Evolutionary conservation across 37 sponge, comb jelly and placozoan genomes (phyloP).

Genomic region (Halichondria panicea): DNA sequence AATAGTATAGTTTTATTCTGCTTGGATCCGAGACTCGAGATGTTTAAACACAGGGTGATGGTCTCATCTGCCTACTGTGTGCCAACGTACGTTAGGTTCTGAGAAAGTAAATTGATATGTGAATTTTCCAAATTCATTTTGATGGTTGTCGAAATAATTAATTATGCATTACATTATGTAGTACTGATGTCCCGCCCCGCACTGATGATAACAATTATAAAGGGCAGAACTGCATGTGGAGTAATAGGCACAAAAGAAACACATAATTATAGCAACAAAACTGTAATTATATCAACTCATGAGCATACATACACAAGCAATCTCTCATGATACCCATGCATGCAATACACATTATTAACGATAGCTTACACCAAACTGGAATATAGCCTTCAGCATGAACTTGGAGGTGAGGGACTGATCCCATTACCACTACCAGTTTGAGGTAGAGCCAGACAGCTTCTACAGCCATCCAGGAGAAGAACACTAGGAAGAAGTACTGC

Average conservation of each 20-base stretch:
- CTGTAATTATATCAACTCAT: background rate
- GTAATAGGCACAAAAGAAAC: background rate
- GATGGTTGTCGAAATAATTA: background rate
- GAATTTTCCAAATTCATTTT: too few species aligned
- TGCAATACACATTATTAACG: background rate
- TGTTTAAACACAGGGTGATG: too few species aligned
- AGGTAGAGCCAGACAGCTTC: conserved; percentile 35
- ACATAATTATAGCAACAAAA: background rate
- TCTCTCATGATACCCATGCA: too few species aligned
- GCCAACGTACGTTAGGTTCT: too few species aligned
- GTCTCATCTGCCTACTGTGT: too few species aligned
- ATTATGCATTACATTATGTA: conserved; percentile 24
- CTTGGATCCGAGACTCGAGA: too few species aligned
- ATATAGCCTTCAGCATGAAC: conserved; percentile 24
- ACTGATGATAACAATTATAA: conserved; percentile 27
- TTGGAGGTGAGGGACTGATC: background rate
- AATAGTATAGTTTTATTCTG: too few species aligned
- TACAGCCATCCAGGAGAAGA: conserved; percentile 30
- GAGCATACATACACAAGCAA: conserved; percentile 20
- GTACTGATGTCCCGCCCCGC: conserved; percentile 41
- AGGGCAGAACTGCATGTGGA: conserved; percentile 22
- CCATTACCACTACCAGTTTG: conserved; percentile 19
- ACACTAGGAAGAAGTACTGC: conserved; percentile 53
- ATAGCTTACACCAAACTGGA: conserved; percentile 44
- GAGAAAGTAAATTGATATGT: too few species aligned